Evolutionary conservation across 2,888 invertebrate genomes (phyloP).

Genomic region (Augochlorella aurata): DNA sequence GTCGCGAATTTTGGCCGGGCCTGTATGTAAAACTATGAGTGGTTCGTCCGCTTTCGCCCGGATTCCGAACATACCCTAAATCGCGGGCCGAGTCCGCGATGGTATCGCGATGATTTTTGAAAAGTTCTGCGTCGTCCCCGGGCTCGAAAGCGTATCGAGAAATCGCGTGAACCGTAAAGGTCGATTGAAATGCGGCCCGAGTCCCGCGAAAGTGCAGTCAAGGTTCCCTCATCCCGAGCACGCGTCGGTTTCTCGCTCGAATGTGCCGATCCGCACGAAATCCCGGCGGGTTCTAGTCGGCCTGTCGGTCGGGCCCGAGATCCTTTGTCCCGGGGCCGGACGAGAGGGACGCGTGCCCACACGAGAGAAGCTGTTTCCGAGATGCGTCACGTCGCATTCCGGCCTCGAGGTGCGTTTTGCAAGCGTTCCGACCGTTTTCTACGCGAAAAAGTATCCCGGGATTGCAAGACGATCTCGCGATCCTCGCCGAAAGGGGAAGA

Average conservation of each 20-base stretch:
- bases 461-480: conserved; percentile 23
- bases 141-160: conserved; percentile 58
- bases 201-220: conserved; percentile 76
- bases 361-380: conserved; percentile 17
- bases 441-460: neutral
- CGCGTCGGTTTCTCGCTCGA: conserved; percentile 25
- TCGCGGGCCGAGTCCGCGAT: neutral
- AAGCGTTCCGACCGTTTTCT: conserved; percentile 22
- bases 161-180: conserved; percentile 52
- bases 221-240: conserved; percentile 57
- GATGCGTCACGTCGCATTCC: conserved; percentile 41
- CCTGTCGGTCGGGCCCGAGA: neutral
- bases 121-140: neutral
- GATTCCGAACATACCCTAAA: too few relatives aligned
- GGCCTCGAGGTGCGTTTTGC: conserved; percentile 25
- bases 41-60: too few relatives aligned
- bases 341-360: conserved; percentile 24
- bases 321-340: neutral
- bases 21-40: too few relatives aligned
- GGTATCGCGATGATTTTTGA: neutral
- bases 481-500: neutral
- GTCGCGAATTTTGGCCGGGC: too few relatives aligned
- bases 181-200: conserved; percentile 77
- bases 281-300: too few relatives aligned
- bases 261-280: neutral